Percentiles rank a stretch among this genome's conserved stretches.
These are phyloP conservation scores for Ethmia dodecea DNA, from an alignment of 2,888 invertebrate genomes.

Conservation along the genomic window DNA sequence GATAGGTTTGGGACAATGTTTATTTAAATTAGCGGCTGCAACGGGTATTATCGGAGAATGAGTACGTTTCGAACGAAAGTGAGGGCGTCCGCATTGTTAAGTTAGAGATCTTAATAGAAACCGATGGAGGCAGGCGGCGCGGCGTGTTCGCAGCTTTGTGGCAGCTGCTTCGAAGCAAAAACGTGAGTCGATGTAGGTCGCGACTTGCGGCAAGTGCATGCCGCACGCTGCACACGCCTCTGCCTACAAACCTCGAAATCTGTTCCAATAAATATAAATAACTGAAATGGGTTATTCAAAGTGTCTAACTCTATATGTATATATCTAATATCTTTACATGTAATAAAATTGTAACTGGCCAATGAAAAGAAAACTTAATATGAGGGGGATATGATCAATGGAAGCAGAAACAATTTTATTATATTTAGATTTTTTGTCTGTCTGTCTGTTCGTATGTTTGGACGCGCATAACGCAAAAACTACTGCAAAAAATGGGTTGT, in stretches of 20 bases:
- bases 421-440: too few species aligned
- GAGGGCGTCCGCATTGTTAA: slow-evolving; percentile 64
- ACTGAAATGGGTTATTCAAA: too few species aligned
- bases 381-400: too few species aligned
- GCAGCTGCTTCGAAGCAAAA: slow-evolving; percentile 46
- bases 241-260: not conserved
- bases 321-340: too few species aligned
- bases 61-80: slow-evolving; percentile 61
- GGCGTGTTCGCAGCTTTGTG: slow-evolving; percentile 35
- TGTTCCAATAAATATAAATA: too few species aligned
- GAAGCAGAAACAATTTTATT: too few species aligned
- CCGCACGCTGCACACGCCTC: slow-evolving; percentile 1
- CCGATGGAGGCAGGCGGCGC: slow-evolving; percentile 46
- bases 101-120: slow-evolving; percentile 65
- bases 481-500: too few species aligned
- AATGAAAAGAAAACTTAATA: too few species aligned
- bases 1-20: slow-evolving; percentile 18
- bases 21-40: slow-evolving; percentile 32
- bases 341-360: too few species aligned
- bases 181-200: slow-evolving; percentile 68
- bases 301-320: too few species aligned
- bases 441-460: too few species aligned
- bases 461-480: too few species aligned
- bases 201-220: slow-evolving; percentile 22
- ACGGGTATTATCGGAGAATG: slow-evolving; percentile 38